Conservation (phyloP, 2,888 invertebrate species). For the Cosmia pyralina region DNA sequence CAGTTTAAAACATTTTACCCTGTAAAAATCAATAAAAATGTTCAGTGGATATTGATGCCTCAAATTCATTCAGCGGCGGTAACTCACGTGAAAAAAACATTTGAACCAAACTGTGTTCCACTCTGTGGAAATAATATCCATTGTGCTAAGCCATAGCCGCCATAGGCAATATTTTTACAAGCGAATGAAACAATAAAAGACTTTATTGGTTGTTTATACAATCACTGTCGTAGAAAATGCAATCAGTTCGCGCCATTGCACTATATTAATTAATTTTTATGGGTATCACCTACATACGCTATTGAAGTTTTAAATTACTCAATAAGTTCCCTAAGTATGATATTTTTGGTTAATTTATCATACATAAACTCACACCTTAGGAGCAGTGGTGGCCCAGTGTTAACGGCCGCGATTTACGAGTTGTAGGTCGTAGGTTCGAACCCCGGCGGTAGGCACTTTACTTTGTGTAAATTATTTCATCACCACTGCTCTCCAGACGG, state of each 20-base stretch:
- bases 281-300: slow-evolving; percentile 7
- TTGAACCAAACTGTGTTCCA: slow-evolving; percentile 60
- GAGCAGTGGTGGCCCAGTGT: too few relatives aligned
- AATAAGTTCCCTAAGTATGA: background rate
- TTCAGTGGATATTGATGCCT: slow-evolving; percentile 63
- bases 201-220: slow-evolving; percentile 71
- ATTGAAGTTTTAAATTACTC: slow-evolving; percentile 24
- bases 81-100: slow-evolving; percentile 66
- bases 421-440: too few relatives aligned
- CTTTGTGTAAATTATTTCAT: too few relatives aligned
- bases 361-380: background rate
- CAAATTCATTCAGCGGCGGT: slow-evolving; percentile 71
- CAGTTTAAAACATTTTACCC: slow-evolving; percentile 42
- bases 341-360: background rate
- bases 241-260: slow-evolving; percentile 65
- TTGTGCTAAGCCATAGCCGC: slow-evolving; percentile 72
- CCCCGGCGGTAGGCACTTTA: too few relatives aligned
- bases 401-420: too few relatives aligned
- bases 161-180: slow-evolving; percentile 75
- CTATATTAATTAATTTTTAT: slow-evolving; percentile 60
- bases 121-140: slow-evolving; percentile 72
- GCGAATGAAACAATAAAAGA: slow-evolving; percentile 70
- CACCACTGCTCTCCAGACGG: too few relatives aligned
- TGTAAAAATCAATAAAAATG: slow-evolving; percentile 69
- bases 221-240: slow-evolving; percentile 67